Base-by-base conservation (phyloP, 2,797 vertebrate species). In the Ciconia nigra region DNA sequence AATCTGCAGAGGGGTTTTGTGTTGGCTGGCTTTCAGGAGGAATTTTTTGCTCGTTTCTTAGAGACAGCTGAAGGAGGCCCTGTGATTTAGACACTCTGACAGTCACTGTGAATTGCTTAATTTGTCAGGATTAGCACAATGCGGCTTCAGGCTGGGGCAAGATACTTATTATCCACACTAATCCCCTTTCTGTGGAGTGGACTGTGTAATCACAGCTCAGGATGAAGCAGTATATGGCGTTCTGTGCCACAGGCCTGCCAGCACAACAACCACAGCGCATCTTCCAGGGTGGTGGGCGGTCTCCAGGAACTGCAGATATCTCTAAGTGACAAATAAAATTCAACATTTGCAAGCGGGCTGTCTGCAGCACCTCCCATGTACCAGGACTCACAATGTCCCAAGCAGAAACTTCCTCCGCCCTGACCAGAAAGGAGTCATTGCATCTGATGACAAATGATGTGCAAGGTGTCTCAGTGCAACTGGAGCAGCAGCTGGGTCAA, bases 241-340 rank as follows among this genome's bases (percentile, higher is more conserved):
- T 83, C 87, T 41, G 61, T 66, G 52, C 80, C 31, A 41, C 39
- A 42, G 42, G 61, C 41, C 41, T 39, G 59, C 29, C 37, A n/a
- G 42, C 26, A 41, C 1, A 6, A 63, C 71, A 35, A 35, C 15
- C 11, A 57, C 0, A 0, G 67, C 7, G 3, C 35, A 51, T 66
- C 73, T 59, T 80, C 54, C 51, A 4, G 3, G 10, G 12, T 5
- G 26, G 13, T 19, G 42, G n/a, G 35, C 35, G 63, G 13, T 11
- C 66, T 78, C 71, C 69, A 55, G 46, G 42, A 88, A 61, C 39
- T 28, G 20, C 22, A 83, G 46, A 18, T 11, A n/a, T 31, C 65
- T 41, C 35, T 28, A 24, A 67, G 15, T 7, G 29, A 52, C 13
- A 81, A 71, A 8, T 4, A 77, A 19, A 93, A 76, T 4, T 25